Evolutionary conservation across 2,888 invertebrate genomes (phyloP).

Genomic region (Lomographa bimaculata): DNA sequence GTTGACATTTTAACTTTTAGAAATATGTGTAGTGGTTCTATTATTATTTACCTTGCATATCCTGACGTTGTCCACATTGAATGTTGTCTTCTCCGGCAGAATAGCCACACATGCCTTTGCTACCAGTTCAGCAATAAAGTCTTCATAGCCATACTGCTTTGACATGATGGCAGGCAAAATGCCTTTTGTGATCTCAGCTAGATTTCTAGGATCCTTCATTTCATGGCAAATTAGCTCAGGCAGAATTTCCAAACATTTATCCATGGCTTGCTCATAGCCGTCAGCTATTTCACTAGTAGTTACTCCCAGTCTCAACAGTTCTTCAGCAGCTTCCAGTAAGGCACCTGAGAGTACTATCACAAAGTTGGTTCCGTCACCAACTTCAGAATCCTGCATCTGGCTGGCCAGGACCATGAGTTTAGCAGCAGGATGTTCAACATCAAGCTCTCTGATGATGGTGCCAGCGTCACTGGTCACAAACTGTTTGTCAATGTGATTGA

Average conservation of each 20-base stretch:
- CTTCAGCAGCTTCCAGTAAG: constrained; percentile 95
- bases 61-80: constrained; percentile 98
- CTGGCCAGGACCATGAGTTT: constrained; percentile 97
- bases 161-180: constrained; percentile 96
- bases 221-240: constrained; percentile 90
- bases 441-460: constrained; percentile 97
- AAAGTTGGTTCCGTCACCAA: constrained; percentile 99
- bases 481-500: constrained; percentile 99
- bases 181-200: constrained; percentile 88
- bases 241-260: constrained; percentile 95
- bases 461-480: constrained; percentile 99
- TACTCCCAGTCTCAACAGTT: constrained; percentile 95
- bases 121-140: constrained; percentile 93
- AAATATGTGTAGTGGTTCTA: too few species aligned
- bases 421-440: constrained; percentile 99
- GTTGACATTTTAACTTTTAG: too few species aligned
- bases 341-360: constrained; percentile 97
- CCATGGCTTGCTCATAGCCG: constrained; percentile 96
- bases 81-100: constrained; percentile 92
- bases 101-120: constrained; percentile 95
- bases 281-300: constrained; percentile 98
- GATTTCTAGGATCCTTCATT: constrained; percentile 87
- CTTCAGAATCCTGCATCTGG: constrained; percentile 99
- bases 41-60: constrained; percentile 95
- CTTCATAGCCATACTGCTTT: constrained; percentile 99